Evolutionary conservation across 1,140 invertebrate species (phyloP).

Genomic region (Forficula auricularia): DNA sequence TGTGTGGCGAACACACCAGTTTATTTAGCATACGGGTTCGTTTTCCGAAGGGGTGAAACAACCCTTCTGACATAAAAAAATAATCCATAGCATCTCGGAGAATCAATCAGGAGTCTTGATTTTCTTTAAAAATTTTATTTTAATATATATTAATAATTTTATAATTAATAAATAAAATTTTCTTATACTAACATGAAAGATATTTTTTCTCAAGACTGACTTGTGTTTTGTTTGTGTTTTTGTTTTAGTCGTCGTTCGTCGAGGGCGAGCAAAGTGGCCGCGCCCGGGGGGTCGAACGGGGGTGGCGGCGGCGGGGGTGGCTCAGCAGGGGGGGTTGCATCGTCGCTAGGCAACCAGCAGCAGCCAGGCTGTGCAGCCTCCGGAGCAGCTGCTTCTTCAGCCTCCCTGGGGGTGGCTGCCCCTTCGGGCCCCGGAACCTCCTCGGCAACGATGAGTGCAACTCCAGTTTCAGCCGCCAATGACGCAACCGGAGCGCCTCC

Average conservation of each 20-base stretch:
- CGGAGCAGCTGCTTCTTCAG: conserved; percentile 19
- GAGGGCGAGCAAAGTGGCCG: conserved; percentile 31
- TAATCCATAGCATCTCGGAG: too few relatives aligned
- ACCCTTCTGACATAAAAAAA: too few relatives aligned
- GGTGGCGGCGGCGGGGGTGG: conserved; percentile 21
- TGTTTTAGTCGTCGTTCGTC: conserved; percentile 38
- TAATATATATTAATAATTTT: too few relatives aligned
- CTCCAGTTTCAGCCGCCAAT: conserved; percentile 1
- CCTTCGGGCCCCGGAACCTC: neutral
- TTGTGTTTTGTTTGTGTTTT: conserved; percentile 10
- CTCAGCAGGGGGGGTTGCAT: conserved; percentile 22
- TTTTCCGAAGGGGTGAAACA: too few relatives aligned
- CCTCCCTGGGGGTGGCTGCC: conserved; percentile 14
- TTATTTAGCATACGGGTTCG: too few relatives aligned
- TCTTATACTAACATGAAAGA: too few relatives aligned
- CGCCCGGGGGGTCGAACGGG: conserved; percentile 21
- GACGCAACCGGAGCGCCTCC: neutral
- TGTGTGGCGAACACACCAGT: too few relatives aligned
- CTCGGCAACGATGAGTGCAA: neutral
- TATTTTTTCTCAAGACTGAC: too few relatives aligned
- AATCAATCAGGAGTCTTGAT: too few relatives aligned
- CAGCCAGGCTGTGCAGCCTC: conserved; percentile 22
- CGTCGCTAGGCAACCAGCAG: conserved; percentile 21
- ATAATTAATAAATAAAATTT: too few relatives aligned
- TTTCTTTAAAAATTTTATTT: too few relatives aligned